Evolutionary conservation across 2,888 invertebrate genomes (phyloP).

Genomic region (Drosophila formosana): DNA sequence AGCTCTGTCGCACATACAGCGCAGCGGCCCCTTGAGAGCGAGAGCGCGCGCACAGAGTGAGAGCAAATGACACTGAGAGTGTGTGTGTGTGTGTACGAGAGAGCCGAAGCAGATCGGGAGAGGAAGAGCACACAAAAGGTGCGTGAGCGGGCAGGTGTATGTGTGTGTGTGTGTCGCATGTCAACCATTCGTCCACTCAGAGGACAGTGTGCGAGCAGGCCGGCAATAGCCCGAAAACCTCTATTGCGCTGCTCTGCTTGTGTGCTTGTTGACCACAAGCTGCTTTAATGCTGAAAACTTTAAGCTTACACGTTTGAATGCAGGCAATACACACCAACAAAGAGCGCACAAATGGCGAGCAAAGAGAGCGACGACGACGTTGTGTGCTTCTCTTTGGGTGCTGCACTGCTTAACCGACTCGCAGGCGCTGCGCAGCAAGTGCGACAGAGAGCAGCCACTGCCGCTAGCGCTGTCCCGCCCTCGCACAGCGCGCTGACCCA

Average conservation of each 20-base stretch:
- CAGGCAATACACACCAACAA: slow-evolving; percentile 10
- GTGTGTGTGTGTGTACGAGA: slow-evolving; percentile 46
- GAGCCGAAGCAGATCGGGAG: slow-evolving; percentile 27
- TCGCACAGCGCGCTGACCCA: slow-evolving; percentile 57
- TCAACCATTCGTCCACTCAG: slow-evolving; percentile 80
- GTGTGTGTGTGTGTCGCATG: slow-evolving; percentile 70
- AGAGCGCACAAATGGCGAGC: not conserved
- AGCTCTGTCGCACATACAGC: slow-evolving; percentile 78
- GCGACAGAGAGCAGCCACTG: slow-evolving; percentile 37
- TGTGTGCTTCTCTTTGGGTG: slow-evolving; percentile 28
- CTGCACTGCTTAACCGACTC: slow-evolving; percentile 54
- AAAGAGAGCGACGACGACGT: slow-evolving; percentile 35
- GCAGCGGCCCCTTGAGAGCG: slow-evolving; percentile 43
- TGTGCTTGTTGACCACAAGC: not conserved
- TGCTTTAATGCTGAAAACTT: slow-evolving; percentile 23
- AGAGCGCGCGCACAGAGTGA: slow-evolving; percentile 39
- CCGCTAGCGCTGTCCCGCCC: slow-evolving; percentile 34
- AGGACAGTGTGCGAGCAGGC: slow-evolving; percentile 75
- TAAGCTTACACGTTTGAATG: slow-evolving; percentile 14
- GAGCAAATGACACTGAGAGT: slow-evolving; percentile 64
- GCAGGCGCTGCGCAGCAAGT: slow-evolving; percentile 6
- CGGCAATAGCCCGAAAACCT: slow-evolving; percentile 43
- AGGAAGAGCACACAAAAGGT: slow-evolving; percentile 31
- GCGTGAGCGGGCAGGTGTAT: slow-evolving; percentile 44
- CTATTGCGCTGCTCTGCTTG: slow-evolving; percentile 30